A percentile compares a stretch with the other conserved stretches of the same genome.
Evolutionary conservation across 2,113 vertebrate species (phyloP).

Genomic region (Nematolebias whitei): DNA sequence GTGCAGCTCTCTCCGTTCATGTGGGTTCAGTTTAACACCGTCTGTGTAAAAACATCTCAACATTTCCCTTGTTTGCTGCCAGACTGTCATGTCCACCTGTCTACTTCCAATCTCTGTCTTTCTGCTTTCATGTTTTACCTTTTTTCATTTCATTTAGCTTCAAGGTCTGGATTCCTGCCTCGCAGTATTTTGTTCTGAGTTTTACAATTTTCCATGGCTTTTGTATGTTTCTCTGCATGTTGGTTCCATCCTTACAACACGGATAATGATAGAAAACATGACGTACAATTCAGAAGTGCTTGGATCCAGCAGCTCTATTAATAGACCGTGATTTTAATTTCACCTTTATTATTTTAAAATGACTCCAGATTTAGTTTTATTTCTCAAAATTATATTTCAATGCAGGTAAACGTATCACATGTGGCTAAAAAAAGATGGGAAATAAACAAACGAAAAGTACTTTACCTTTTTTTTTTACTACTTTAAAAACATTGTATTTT

Average conservation of each 20-base stretch:
- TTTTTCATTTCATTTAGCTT: not conserved
- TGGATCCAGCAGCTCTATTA: not conserved
- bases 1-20: not conserved
- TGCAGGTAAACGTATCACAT: no score
- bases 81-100: not conserved
- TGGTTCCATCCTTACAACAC: no score
- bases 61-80: slow-evolving; percentile 1
- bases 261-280: no score
- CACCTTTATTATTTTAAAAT: no score
- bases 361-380: no score
- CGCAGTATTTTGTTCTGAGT: not conserved
- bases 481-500: no score
- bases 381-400: no score
- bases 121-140: not conserved
- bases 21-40: not conserved
- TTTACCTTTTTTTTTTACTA: no score
- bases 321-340: not conserved
- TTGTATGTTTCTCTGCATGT: no score
- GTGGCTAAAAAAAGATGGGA: no score
- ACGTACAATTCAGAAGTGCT: no score
- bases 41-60: not conserved
- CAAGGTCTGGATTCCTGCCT: not conserved
- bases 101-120: not conserved
- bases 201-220: not conserved
- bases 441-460: no score